Evolutionary conservation across 1,140 invertebrate genomes (phyloP).

Genomic region (Heliothis virescens): DNA sequence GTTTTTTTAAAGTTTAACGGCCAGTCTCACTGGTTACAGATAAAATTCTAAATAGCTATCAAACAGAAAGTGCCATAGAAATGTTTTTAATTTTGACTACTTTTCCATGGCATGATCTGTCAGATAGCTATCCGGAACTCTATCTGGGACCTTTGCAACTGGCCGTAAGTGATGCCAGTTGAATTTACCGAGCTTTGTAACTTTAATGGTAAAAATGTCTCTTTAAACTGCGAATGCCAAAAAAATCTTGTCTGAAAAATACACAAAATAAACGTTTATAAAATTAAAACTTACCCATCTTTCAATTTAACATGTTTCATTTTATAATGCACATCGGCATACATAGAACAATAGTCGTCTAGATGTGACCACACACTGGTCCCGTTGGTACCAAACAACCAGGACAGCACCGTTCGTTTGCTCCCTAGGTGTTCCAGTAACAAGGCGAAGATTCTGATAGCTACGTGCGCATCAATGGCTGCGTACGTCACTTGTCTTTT

Average conservation of each 20-base stretch:
- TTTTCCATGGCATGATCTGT: too few relatives aligned
- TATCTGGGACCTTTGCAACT: too few relatives aligned
- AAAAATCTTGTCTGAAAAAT: background rate
- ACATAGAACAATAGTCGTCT: constrained; percentile 64
- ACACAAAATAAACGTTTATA: background rate
- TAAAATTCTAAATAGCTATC: too few relatives aligned
- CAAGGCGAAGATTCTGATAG: constrained; percentile 89
- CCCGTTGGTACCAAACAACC: constrained; percentile 32
- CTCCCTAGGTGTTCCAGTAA: constrained; percentile 61
- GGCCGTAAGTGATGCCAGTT: too few relatives aligned
- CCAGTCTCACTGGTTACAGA: too few relatives aligned
- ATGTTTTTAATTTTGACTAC: too few relatives aligned
- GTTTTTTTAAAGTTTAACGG: too few relatives aligned
- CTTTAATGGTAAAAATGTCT: too few relatives aligned
- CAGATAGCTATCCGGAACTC: too few relatives aligned
- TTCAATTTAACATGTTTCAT: constrained; percentile 50
- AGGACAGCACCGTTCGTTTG: constrained; percentile 41
- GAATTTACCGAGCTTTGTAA: too few relatives aligned
- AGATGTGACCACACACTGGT: constrained; percentile 56
- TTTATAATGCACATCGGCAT: constrained; percentile 66
- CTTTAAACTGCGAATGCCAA: too few relatives aligned
- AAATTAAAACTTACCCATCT: constrained; percentile 45
- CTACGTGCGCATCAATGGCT: constrained; percentile 90
- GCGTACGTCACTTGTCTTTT: constrained; percentile 90
- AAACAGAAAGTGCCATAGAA: too few relatives aligned